These are phyloP conservation scores for Monodelphis domestica DNA, from an alignment of 2,797 vertebrate species.

Conservation along the genomic window DNA sequence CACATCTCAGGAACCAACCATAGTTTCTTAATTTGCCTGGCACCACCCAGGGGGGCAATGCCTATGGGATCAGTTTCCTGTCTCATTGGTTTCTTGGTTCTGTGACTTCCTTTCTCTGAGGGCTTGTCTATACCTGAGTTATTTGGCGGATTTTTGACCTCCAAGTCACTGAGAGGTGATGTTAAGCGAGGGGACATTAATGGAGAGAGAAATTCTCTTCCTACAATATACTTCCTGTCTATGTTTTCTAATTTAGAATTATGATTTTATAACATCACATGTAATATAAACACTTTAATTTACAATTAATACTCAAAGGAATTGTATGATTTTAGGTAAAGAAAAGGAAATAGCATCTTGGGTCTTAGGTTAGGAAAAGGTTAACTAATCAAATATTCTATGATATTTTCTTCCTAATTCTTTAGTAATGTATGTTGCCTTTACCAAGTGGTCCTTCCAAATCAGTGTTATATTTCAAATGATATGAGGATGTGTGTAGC, in stretches of 20 bases:
- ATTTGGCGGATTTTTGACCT: too few relatives aligned
- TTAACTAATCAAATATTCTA: not conserved
- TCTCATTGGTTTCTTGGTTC: too few relatives aligned
- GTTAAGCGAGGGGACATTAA: too few relatives aligned
- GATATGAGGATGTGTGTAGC: not conserved
- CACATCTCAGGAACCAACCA: too few relatives aligned
- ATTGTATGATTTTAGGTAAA: conserved; percentile 27
- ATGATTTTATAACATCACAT: not conserved
- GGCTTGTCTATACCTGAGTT: too few relatives aligned
- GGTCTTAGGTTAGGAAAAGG: not conserved
- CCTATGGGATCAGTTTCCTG: too few relatives aligned
- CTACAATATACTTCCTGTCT: not conserved
- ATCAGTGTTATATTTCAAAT: conserved; percentile 30
- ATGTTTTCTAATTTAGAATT: conserved; percentile 6
- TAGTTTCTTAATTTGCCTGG: too few relatives aligned
- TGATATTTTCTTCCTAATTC: conserved; percentile 16
- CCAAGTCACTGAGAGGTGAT: too few relatives aligned
- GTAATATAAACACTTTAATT: not conserved
- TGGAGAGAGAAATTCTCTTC: conserved; percentile 37
- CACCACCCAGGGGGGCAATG: too few relatives aligned
- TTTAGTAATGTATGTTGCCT: conserved; percentile 15
- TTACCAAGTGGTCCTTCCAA: conserved; percentile 16
- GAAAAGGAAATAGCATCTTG: conserved; percentile 20
- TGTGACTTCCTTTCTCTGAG: too few relatives aligned
- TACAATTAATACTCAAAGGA: conserved; percentile 28